Evolutionary conservation across 2,797 vertebrate genomes (phyloP), one percentile per base, ranked within the genome.

Genomic region (Pipistrellus pipistrellus): DNA sequence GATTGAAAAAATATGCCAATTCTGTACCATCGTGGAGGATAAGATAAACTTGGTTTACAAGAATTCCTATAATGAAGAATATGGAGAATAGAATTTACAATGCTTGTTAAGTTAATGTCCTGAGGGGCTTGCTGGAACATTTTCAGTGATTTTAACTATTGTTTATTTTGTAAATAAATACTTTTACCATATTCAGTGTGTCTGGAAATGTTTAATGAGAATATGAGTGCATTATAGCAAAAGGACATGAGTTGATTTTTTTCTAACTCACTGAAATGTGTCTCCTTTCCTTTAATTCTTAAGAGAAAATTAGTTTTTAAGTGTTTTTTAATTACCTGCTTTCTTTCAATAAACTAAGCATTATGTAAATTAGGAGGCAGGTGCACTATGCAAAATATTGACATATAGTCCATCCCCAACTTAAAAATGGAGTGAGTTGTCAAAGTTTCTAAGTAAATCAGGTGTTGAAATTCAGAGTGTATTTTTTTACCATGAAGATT

Each of bases 221-320:
- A 77, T 87, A 69, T 81, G 30, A 62, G 23, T 27, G 1, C 13
- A n/a, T 78, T 82, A 32, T 64, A 66, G 35, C 30, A 85, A 93
- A 92, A 83, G 4, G 18, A 85, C 5, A 57, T 81, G 46, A 77
- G 13, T 92, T 77, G 3, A 80, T 89, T 84, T 89, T 78, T 83
- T 3, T 86, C 41, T 91, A 72, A 84, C 76, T 95, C 75, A 90
- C 41, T 92, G 12, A 91, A 92, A 91, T 89, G 13, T 78, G 17
- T 8, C 66, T 78, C 32, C 18, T 91, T 94, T 78, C 69, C 48
- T 96, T 93, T 86, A 73, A 91, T 77, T 92, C 62, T 95, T 84
- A 90, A 62, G 66, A 96, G 66, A 78, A 96, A 88, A 85, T 95
- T 96, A 87, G 96, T 94, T 94, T 92, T 92, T 94, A 94, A 97